Conservation (phyloP, 2,888 invertebrate species). For the Pedicia rivosa region DNA sequence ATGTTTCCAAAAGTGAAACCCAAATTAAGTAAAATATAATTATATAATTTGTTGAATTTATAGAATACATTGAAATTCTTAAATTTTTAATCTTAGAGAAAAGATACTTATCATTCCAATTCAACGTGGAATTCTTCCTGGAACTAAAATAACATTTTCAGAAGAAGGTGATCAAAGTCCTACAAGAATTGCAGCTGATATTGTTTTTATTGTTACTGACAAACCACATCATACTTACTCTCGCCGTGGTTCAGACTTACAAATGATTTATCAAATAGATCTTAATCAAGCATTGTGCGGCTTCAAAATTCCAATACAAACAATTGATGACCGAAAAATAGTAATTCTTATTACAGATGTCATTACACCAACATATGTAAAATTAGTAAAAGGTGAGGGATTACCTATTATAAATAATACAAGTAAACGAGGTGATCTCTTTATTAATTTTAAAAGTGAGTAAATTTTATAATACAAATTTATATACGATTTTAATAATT, state of each 20-base stretch:
- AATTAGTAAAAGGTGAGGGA: slow-evolving; percentile 3
- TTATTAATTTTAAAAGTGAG: not conserved
- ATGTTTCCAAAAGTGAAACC: slow-evolving; percentile 41
- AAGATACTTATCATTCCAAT: slow-evolving; percentile 60
- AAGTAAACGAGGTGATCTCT: slow-evolving; percentile 3
- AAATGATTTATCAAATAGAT: slow-evolving; percentile 41
- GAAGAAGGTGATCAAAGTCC: slow-evolving; percentile 70
- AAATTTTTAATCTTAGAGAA: no score
- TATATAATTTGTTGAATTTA: no score
- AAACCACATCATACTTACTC: slow-evolving; percentile 48
- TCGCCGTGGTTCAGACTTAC: slow-evolving; percentile 49
- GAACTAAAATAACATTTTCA: slow-evolving; percentile 55
- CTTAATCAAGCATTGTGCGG: slow-evolving; percentile 59
- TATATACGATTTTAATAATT: no score
- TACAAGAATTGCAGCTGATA: slow-evolving; percentile 47
- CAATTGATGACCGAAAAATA: slow-evolving; percentile 52
- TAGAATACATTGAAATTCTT: no score
- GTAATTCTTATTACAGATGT: slow-evolving; percentile 56
- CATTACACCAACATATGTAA: slow-evolving; percentile 33
- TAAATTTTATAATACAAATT: no score
- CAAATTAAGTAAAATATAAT: no score
- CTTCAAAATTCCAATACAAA: slow-evolving; percentile 43
- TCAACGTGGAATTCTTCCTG: slow-evolving; percentile 54
- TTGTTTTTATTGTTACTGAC: slow-evolving; percentile 58
- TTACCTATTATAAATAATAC: not conserved